phyloP scores from a whole-genome alignment of 2,888 invertebrate species.

The Euphydryas editha region DNA sequence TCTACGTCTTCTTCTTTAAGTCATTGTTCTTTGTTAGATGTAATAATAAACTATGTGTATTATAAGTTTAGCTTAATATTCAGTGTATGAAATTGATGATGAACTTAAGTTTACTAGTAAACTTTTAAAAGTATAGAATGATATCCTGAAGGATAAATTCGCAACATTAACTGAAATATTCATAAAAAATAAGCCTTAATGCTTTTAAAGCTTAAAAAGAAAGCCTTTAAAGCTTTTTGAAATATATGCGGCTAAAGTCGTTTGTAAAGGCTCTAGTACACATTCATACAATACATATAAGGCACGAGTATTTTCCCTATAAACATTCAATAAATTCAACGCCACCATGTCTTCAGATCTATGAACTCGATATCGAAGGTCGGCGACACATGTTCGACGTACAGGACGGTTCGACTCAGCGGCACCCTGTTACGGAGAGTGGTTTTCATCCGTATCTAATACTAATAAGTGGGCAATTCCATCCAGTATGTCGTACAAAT shows the following conservation, averaged over 20 bases:
- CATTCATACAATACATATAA: not conserved
- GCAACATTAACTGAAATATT: too few relatives aligned
- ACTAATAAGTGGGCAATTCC: conserved; percentile 38
- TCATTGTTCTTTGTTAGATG: too few relatives aligned
- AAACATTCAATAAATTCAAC: conserved; percentile 19
- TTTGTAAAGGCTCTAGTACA: not conserved
- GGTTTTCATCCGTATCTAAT: conserved; percentile 34
- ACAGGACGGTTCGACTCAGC: conserved; percentile 28
- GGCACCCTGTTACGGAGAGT: conserved; percentile 28
- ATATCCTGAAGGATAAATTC: too few relatives aligned
- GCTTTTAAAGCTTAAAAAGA: too few relatives aligned
- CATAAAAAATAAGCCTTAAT: too few relatives aligned
- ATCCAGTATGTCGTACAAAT: conserved; percentile 39
- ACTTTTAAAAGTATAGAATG: too few relatives aligned
- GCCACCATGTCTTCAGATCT: conserved; percentile 17
- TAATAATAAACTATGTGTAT: too few relatives aligned
- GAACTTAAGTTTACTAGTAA: too few relatives aligned
- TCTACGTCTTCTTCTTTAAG: too few relatives aligned
- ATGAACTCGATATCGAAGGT: conserved; percentile 17
- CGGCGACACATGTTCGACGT: conserved; percentile 19
- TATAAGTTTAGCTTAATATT: too few relatives aligned
- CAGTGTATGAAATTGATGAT: too few relatives aligned
- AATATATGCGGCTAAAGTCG: not conserved
- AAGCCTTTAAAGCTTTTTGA: not conserved
- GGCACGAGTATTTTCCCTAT: conserved; percentile 12